Percentiles rank a stretch among this genome's conserved stretches.
These are phyloP conservation scores for Odontomyia ornata DNA, from an alignment of 2,888 invertebrate genomes.

Conservation along the genomic window DNA sequence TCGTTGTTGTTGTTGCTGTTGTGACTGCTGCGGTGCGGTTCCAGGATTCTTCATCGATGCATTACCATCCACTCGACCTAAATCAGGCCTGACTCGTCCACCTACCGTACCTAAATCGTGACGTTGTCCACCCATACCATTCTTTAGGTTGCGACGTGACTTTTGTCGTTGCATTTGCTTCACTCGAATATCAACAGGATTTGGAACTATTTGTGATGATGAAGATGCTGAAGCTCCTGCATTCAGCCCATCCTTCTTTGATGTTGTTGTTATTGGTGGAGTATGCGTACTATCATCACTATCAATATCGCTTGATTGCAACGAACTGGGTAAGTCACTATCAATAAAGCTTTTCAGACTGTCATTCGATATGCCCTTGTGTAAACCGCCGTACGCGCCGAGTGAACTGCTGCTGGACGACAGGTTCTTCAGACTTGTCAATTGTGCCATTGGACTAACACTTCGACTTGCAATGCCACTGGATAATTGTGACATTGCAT, in stretches of 20 bases:
- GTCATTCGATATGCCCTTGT: constrained; percentile 56
- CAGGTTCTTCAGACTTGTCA: constrained; percentile 75
- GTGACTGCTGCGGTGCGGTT: constrained; percentile 25
- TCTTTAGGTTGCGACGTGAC: constrained; percentile 65
- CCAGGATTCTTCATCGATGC: constrained; percentile 47
- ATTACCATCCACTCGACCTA: constrained; percentile 55
- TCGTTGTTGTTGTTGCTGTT: constrained; percentile 54
- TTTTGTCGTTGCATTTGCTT: constrained; percentile 68
- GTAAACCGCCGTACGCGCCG: constrained; percentile 54
- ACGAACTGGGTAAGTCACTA: constrained; percentile 34
- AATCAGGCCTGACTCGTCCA: constrained; percentile 57
- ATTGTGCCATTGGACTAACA: constrained; percentile 82
- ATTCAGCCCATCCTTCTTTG: constrained; percentile 60
- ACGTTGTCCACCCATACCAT: constrained; percentile 66
- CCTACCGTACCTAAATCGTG: constrained; percentile 70
- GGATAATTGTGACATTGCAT: constrained; percentile 70
- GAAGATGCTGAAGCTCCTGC: constrained; percentile 50
- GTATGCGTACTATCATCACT: constrained; percentile 15
- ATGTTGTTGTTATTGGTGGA: constrained; percentile 46
- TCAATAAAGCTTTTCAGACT: constrained; percentile 51
- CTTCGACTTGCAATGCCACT: constrained; percentile 68
- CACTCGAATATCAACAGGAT: constrained; percentile 60
- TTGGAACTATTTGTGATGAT: constrained; percentile 55
- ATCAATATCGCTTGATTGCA: constrained; percentile 22
- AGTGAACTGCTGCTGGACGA: constrained; percentile 35